These are phyloP conservation scores for Pseudochirops cupreus DNA, from an alignment of 2,797 vertebrate species.

Conservation along the genomic window DNA sequence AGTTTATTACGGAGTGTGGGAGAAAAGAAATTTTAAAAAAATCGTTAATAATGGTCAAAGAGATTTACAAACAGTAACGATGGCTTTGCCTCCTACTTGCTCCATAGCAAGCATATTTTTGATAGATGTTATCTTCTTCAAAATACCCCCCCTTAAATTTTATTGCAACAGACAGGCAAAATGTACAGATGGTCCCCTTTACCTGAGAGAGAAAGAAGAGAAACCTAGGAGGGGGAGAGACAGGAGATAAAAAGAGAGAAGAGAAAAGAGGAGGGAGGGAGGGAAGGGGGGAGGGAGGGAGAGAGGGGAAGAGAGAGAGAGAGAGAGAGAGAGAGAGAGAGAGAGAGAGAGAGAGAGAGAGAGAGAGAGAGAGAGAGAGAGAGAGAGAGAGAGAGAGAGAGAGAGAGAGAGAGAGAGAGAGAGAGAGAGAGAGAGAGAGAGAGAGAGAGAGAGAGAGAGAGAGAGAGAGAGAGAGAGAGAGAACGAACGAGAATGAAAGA, in stretches of 20 bases:
- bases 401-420: too few relatives aligned
- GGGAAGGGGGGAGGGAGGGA: background rate
- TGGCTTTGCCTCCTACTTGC: background rate
- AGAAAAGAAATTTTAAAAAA: background rate
- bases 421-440: background rate
- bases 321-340: background rate
- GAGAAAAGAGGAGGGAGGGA: accelerated
- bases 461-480: background rate
- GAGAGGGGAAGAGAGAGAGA: accelerated
- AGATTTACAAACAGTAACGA: background rate
- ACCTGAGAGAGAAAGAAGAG: background rate
- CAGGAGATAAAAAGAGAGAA: background rate
- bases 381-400: background rate
- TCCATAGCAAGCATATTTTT: background rate
- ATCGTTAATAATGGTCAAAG: background rate
- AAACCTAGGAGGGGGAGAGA: background rate
- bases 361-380: background rate
- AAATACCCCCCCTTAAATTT: background rate
- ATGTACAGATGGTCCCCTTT: background rate
- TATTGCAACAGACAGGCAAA: background rate
- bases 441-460: background rate
- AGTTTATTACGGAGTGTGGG: background rate
- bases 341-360: background rate
- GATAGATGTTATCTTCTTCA: background rate
- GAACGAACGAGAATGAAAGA: background rate